Evolutionary conservation across 2,888 invertebrate genomes (phyloP).

Genomic region (Agriotes lineatus): DNA sequence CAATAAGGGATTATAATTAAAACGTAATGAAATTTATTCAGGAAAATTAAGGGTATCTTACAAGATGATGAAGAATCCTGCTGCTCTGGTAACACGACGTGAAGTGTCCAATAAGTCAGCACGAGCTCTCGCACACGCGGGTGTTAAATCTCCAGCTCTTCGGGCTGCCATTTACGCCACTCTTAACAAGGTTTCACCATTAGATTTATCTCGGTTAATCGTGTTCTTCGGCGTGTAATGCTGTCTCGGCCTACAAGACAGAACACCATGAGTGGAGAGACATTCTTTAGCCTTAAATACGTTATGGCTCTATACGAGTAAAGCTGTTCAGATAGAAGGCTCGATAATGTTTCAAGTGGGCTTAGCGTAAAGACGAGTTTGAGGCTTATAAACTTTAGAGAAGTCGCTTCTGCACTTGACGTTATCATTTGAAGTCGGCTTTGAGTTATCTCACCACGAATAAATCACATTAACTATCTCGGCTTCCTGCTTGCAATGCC

Average conservation of each 20-base stretch:
- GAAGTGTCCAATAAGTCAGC: conserved; percentile 41
- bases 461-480: conserved; percentile 62
- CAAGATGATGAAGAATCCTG: conserved; percentile 38
- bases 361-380: conserved; percentile 55
- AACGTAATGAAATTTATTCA: conserved; percentile 42
- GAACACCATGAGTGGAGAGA: conserved; percentile 51
- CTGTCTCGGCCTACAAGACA: conserved; percentile 63
- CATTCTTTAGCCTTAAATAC: conserved; percentile 58
- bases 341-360: conserved; percentile 57
- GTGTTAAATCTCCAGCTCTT: conserved; percentile 49
- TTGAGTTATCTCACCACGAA: conserved; percentile 58
- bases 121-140: conserved; percentile 35
- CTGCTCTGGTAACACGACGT: conserved; percentile 34
- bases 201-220: conserved; percentile 67
- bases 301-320: conserved; percentile 58
- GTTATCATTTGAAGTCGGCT: conserved; percentile 62
- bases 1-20: conserved; percentile 41
- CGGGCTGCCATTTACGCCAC: conserved; percentile 62
- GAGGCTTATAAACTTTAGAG: conserved; percentile 61
- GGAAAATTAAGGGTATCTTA: conserved; percentile 33
- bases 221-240: conserved; percentile 64
- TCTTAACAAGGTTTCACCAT: conserved; percentile 66
- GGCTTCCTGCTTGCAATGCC: conserved; percentile 56
- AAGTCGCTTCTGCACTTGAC: conserved; percentile 63
- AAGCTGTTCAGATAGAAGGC: conserved; percentile 56